Conservation (phyloP, 2,888 invertebrate genomes). For the Bhutanitis thaidina region DNA sequence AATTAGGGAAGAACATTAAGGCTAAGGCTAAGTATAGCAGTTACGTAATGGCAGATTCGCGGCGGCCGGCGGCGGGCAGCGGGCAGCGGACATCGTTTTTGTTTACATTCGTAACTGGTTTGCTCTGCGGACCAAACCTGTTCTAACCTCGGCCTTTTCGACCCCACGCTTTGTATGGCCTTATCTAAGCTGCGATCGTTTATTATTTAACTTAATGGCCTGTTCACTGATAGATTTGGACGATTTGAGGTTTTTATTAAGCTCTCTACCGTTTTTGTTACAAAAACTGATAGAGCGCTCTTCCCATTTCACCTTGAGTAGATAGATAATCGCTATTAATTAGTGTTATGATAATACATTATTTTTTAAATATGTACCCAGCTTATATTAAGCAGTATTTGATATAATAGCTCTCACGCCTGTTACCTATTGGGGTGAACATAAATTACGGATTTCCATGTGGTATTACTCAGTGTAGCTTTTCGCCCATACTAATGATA, state of each 20-base stretch:
- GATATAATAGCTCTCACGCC: no score
- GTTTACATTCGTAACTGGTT: slow-evolving; percentile 63
- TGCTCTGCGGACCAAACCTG: slow-evolving; percentile 48
- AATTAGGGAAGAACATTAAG: no score
- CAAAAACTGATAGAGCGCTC: no score
- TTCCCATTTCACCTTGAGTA: no score
- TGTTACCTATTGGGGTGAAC: no score
- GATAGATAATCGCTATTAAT: no score
- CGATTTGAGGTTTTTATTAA: slow-evolving; percentile 3
- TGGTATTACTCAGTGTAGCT: no score
- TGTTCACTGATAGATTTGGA: background rate
- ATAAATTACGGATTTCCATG: no score
- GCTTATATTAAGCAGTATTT: no score
- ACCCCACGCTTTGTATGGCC: slow-evolving; percentile 22
- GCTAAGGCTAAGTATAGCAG: slow-evolving; percentile 16
- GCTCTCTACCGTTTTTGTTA: background rate
- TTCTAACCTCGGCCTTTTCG: slow-evolving; percentile 33
- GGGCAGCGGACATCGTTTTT: slow-evolving; percentile 42
- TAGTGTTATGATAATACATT: no score
- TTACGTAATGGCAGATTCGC: slow-evolving; percentile 22
- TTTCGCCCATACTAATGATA: no score
- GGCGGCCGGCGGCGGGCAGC: slow-evolving; percentile 20
- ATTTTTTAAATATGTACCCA: no score
- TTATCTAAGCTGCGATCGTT: slow-evolving; percentile 20
- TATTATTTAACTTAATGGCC: slow-evolving; percentile 23